phyloP scores from a whole-genome alignment of 2,888 invertebrate genomes.

The Tipula confusa region DNA sequence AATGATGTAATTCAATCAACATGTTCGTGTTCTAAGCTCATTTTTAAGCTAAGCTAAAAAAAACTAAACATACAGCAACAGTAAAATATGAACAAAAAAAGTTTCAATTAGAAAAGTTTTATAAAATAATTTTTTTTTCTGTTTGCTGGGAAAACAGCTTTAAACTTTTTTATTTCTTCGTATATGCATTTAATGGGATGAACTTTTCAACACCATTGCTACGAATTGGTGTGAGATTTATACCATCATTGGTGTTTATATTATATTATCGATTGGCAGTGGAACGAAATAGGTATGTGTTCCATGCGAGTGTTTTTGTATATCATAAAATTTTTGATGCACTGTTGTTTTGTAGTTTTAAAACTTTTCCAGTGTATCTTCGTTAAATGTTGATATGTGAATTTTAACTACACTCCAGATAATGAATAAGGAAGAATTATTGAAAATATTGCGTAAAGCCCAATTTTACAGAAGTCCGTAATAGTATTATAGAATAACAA shows the following conservation, averaged over 20 bases:
- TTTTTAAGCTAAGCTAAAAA: background rate
- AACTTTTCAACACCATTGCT: background rate
- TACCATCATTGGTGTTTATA: background rate
- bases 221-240: background rate
- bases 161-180: background rate
- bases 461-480: too few relatives aligned
- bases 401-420: too few relatives aligned
- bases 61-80: background rate
- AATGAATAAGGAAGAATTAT: too few relatives aligned
- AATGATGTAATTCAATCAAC: background rate
- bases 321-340: background rate
- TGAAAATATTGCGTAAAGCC: too few relatives aligned
- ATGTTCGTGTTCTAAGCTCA: background rate
- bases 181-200: background rate
- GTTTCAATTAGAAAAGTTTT: background rate
- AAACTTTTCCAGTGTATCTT: background rate
- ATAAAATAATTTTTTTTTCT: background rate
- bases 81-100: too few relatives aligned
- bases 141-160: background rate
- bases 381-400: too few relatives aligned
- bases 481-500: too few relatives aligned
- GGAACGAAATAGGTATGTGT: background rate
- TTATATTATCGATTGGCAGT: too few relatives aligned
- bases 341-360: background rate
- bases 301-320: too few relatives aligned